phyloP scores from a whole-genome alignment of 2,888 invertebrate species.

The Coremacera marginata region DNA sequence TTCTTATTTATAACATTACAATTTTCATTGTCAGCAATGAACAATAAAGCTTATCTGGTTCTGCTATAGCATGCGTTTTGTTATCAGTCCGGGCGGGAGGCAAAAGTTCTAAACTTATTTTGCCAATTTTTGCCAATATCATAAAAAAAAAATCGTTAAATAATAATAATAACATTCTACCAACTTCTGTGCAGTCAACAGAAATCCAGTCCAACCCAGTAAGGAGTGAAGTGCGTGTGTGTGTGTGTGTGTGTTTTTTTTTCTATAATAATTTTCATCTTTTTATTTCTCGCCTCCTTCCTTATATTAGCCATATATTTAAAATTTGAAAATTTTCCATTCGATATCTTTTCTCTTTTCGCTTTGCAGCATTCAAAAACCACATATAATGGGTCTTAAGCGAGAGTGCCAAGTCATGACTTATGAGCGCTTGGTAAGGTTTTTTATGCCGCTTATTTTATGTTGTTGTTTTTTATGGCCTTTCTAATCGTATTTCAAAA shows the following conservation, averaged over 20 bases:
- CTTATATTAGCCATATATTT: neutral
- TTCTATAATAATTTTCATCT: neutral
- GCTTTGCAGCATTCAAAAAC: neutral
- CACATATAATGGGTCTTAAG: neutral
- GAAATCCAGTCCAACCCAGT: too few species aligned
- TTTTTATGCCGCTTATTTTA: neutral
- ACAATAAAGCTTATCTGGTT: too few species aligned
- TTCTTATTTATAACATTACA: too few species aligned
- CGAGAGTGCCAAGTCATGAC: slow-evolving; percentile 1
- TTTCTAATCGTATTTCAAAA: slow-evolving; percentile 23
- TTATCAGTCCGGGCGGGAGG: too few species aligned
- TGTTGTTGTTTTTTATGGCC: neutral
- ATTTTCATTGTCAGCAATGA: too few species aligned
- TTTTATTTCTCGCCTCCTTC: neutral
- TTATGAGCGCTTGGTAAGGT: neutral
- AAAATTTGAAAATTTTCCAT: slow-evolving; percentile 13
- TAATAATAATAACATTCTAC: too few species aligned
- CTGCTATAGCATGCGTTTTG: too few species aligned
- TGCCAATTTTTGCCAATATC: too few species aligned
- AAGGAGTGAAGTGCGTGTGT: neutral
- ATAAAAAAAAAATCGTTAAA: too few species aligned
- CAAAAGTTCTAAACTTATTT: too few species aligned
- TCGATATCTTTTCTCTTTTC: neutral
- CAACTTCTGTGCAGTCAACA: too few species aligned
- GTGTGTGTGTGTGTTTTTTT: slow-evolving; percentile 2